These are phyloP conservation scores for Drosophila heteroneura DNA, from an alignment of 2,888 invertebrate species.

Conservation along the genomic window DNA sequence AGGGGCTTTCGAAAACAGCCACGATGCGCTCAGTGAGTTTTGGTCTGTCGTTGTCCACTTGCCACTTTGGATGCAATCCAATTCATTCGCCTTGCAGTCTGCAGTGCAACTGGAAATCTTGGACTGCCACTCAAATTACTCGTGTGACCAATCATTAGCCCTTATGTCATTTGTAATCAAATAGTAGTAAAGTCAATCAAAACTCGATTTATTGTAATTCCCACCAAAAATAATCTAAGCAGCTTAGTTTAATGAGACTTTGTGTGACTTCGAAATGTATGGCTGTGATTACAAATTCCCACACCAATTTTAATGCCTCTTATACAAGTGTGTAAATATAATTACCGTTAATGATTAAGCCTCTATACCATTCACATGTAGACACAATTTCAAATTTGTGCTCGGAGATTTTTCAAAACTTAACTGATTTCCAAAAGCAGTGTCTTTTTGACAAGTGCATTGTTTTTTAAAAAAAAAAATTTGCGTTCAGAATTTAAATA, in stretches of 20 bases:
- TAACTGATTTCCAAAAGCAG: neutral
- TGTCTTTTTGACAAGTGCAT: neutral
- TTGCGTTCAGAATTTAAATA: neutral
- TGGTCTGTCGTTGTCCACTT: slow-evolving; percentile 23
- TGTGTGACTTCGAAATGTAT: neutral
- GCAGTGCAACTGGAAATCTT: slow-evolving; percentile 10
- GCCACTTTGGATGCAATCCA: slow-evolving; percentile 43
- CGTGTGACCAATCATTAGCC: slow-evolving; percentile 1
- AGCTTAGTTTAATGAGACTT: neutral
- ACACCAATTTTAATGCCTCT: neutral
- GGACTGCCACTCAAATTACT: slow-evolving; percentile 2
- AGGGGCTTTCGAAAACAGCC: slow-evolving; percentile 45
- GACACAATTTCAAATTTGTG: too few species aligned
- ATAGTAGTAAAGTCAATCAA: neutral
- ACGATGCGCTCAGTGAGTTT: slow-evolving; percentile 51
- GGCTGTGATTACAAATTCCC: neutral
- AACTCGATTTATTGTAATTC: neutral
- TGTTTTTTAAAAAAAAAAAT: neutral
- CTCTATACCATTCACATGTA: too few species aligned
- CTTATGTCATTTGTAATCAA: neutral
- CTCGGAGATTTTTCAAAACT: too few species aligned
- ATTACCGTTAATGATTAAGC: neutral
- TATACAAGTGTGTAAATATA: neutral
- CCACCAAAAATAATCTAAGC: neutral
- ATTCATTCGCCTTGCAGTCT: slow-evolving; percentile 53